Conservation (phyloP, 2,797 vertebrate genomes). For the Galaxias olidus region DNA sequence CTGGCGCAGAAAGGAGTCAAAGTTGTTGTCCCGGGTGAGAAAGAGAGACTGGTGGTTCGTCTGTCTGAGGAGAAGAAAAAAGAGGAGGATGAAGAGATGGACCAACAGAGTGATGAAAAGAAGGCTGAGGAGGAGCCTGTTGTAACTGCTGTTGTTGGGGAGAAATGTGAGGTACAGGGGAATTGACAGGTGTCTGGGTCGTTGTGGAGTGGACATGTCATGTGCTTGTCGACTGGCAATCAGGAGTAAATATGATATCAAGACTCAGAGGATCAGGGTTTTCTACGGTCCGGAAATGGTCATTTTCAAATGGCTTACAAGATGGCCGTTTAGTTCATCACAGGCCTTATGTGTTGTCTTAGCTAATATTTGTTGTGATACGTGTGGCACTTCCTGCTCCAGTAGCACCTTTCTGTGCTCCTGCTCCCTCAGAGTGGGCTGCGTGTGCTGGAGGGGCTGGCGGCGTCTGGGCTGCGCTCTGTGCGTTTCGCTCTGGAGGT, state of each 20-base stretch:
- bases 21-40: slow-evolving; percentile 83
- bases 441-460: slow-evolving; percentile 85
- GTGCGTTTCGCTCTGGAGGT: slow-evolving; percentile 89
- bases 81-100: slow-evolving; percentile 21
- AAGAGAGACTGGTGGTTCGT: slow-evolving; percentile 74
- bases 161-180: slow-evolving; percentile 70
- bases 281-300: too few relatives aligned
- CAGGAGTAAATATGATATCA: too few relatives aligned
- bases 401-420: too few relatives aligned
- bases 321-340: too few relatives aligned
- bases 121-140: slow-evolving; percentile 50
- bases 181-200: background rate
- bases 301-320: too few relatives aligned
- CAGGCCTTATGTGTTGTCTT: too few relatives aligned
- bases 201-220: background rate
- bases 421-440: slow-evolving; percentile 74
- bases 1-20: slow-evolving; percentile 80
- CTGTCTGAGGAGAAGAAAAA: slow-evolving; percentile 66
- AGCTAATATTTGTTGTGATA: too few relatives aligned
- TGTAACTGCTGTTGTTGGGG: slow-evolving; percentile 55
- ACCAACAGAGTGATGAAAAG: slow-evolving; percentile 46
- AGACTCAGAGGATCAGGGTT: too few relatives aligned
- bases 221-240: background rate
- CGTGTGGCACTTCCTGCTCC: too few relatives aligned
- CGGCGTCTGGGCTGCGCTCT: slow-evolving; percentile 89